phyloP scores from a whole-genome alignment of 2,797 vertebrate genomes.

The Philypnodon macrostomus region DNA sequence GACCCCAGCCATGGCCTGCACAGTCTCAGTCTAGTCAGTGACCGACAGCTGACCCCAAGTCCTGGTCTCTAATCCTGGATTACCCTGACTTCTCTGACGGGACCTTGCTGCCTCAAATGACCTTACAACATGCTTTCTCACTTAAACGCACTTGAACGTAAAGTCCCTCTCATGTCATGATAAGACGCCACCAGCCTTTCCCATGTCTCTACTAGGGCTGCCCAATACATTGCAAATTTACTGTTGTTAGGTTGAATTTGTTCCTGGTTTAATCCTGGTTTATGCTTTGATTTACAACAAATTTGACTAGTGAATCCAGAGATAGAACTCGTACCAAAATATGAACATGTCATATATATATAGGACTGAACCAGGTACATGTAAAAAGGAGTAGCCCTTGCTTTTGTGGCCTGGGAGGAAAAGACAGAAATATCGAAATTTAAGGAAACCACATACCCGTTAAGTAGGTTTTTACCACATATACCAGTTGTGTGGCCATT shows the following conservation, averaged over 20 bases:
- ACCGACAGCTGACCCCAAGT: slow-evolving; percentile 63
- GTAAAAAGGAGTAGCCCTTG: slow-evolving; percentile 30
- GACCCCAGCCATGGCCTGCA: slow-evolving; percentile 34
- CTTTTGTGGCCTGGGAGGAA: slow-evolving; percentile 43
- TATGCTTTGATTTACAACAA: too few relatives aligned
- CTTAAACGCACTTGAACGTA: slow-evolving; percentile 24
- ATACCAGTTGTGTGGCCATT: slow-evolving; percentile 52
- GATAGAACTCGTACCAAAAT: too few relatives aligned
- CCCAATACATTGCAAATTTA: too few relatives aligned
- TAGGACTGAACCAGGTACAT: slow-evolving; percentile 40
- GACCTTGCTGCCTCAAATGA: slow-evolving; percentile 34
- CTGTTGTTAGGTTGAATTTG: too few relatives aligned
- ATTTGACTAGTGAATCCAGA: too few relatives aligned
- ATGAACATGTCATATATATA: too few relatives aligned
- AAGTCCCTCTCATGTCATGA: slow-evolving; percentile 8
- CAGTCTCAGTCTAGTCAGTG: slow-evolving; percentile 44
- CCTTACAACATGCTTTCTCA: slow-evolving; percentile 24
- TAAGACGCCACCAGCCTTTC: too few relatives aligned
- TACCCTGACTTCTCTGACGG: slow-evolving; percentile 54
- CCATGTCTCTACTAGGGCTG: too few relatives aligned
- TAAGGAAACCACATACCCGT: slow-evolving; percentile 61
- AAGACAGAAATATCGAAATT: slow-evolving; percentile 57
- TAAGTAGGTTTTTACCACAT: slow-evolving; percentile 33
- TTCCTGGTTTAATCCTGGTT: too few relatives aligned
- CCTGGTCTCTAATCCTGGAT: slow-evolving; percentile 71